Conservation (phyloP, 2,888 invertebrate species). For the Ectemnius cavifrons region DNA sequence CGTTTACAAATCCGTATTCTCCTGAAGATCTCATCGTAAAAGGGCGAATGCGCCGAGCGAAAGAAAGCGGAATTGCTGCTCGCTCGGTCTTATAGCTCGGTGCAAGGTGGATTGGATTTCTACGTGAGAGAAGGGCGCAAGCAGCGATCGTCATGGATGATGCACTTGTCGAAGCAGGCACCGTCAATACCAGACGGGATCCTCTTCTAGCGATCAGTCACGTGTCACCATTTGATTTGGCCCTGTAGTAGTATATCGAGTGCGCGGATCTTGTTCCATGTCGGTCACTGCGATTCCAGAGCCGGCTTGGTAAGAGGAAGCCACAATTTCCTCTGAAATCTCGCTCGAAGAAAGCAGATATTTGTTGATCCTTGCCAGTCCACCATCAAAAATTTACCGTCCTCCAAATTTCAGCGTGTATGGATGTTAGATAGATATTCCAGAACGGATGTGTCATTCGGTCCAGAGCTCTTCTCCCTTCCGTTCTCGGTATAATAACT, state of each 20-base stretch:
- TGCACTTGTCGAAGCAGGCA: constrained; percentile 40
- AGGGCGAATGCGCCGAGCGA: not conserved
- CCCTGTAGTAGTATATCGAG: constrained; percentile 49
- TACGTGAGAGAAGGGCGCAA: constrained; percentile 21
- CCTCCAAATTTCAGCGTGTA: constrained; percentile 8
- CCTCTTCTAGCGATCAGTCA: constrained; percentile 50
- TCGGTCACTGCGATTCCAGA: constrained; percentile 51
- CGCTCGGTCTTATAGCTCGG: not conserved
- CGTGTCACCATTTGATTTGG: constrained; percentile 55
- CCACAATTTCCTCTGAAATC: not conserved
- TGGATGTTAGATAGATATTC: not conserved
- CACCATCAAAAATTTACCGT: constrained; percentile 22
- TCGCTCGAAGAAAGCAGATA: constrained; percentile 42
- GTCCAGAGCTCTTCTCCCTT: too few species aligned
- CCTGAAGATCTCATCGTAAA: constrained; percentile 20
- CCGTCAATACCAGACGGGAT: constrained; percentile 40
- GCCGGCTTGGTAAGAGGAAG: constrained; percentile 38
- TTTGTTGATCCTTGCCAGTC: constrained; percentile 37
- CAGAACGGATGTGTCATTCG: too few species aligned
- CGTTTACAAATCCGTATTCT: constrained; percentile 5
- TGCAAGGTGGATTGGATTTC: constrained; percentile 23
- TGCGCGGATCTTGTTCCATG: constrained; percentile 43
- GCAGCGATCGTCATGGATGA: constrained; percentile 31
- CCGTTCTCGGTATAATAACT: not conserved
- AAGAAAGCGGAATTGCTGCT: constrained; percentile 8